Base-by-base conservation (phyloP, 2,113 vertebrate genomes). In the Falcunculus frontatus region DNA sequence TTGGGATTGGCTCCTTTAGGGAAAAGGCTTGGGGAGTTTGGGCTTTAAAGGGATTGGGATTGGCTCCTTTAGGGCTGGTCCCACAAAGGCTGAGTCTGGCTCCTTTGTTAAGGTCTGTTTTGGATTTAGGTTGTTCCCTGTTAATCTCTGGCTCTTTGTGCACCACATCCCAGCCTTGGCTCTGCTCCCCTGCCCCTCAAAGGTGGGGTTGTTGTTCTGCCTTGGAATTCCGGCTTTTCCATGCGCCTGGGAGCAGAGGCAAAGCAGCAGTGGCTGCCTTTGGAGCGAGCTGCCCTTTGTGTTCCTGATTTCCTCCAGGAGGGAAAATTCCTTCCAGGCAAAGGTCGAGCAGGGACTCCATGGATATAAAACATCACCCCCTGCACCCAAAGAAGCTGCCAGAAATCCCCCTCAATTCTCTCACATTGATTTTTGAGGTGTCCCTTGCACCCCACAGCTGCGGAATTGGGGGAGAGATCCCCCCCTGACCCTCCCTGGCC, bases 241-340 rank as follows among this genome's bases (percentile, higher is more conserved):
- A 5, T 8, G 2, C 2, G 18, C 8, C 13, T 1, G 10, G 2
- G 14, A 72, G 63, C 65, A 37, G 63, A 3, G 5, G 62, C 53
- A 9, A 9, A 30, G 60, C 30, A 26, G 72, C 68, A 55, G 33
- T 4, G 35, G 26, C 47, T 63, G 47, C 37, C 53, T 64, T 18
- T 32, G 83, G 16, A 14, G 7, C 4, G 17, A 32, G 53, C 44
- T 60, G 63, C 37, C 16, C 44, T 18, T 42, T 3, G 33, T 9
- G 39, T 1, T 18, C 55, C 22, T 9, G 32, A 10, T 20, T 18
- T 32, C 10, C 53, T 42, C 39, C 59, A 33, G 37, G 35, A 47
- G 53, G 68, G 55, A 69, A 56, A 72, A 49, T 10, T 55, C 7
- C 17, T 29, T 32, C 49, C 53, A 49, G 32, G 49, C 14, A 27